phyloP scores from a whole-genome alignment of 2,888 invertebrate genomes.

The Hydraecia micacea region DNA sequence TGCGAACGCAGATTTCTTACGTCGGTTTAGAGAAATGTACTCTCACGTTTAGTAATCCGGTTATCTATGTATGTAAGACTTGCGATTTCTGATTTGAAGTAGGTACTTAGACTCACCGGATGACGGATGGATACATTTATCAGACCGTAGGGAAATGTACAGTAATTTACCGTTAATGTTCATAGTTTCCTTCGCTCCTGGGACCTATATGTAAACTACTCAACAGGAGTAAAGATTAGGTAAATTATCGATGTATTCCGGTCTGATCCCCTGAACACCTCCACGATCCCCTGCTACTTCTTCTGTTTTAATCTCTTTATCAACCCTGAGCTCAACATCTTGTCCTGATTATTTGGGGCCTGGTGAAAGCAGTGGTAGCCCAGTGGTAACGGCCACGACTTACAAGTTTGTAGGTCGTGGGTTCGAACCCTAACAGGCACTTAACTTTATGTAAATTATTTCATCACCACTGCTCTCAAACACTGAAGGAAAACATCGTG shows the following conservation, averaged over 20 bases:
- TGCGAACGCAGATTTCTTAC: background rate
- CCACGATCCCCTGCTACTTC: no score
- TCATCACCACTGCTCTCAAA: no score
- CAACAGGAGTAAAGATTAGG: background rate
- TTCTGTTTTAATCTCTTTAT: no score
- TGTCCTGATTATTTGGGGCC: background rate
- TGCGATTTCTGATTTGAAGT: slow-evolving; percentile 43
- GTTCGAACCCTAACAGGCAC: no score
- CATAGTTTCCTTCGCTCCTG: slow-evolving; percentile 24
- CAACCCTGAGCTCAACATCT: background rate
- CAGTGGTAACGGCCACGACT: background rate
- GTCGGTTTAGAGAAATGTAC: slow-evolving; percentile 30
- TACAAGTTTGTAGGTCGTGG: no score
- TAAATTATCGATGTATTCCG: background rate
- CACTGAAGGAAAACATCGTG: background rate
- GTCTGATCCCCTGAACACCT: no score
- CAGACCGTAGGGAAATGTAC: slow-evolving; percentile 28
- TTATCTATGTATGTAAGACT: slow-evolving; percentile 56
- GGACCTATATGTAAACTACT: background rate
- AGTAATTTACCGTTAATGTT: slow-evolving; percentile 32
- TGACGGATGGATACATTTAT: slow-evolving; percentile 38
- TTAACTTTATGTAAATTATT: no score
- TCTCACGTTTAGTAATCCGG: slow-evolving; percentile 41
- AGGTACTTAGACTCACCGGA: slow-evolving; percentile 28
- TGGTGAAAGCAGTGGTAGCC: background rate